Conservation (phyloP, 2,888 invertebrate species). For the Miltochrista miniata region DNA sequence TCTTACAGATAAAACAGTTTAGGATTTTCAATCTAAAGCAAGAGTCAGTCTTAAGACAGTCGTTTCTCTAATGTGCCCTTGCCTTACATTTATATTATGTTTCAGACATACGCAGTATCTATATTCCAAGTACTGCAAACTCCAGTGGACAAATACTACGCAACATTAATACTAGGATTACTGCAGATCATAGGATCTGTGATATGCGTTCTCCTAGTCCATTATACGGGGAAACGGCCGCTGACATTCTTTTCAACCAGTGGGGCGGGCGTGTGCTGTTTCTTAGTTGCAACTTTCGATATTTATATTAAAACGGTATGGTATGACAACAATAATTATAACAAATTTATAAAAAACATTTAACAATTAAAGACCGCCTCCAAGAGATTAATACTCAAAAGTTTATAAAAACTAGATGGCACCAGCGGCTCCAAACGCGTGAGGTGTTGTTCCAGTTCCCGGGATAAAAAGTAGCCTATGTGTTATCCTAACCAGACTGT, state of each 20-base stretch:
- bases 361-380: no score
- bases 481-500: no score
- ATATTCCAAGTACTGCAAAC: slow-evolving; percentile 89
- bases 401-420: no score
- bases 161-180: slow-evolving; percentile 88
- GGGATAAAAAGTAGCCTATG: no score
- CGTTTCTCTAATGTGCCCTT: no score
- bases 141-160: slow-evolving; percentile 90
- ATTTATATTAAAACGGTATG: slow-evolving; percentile 55
- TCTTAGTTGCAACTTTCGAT: slow-evolving; percentile 84
- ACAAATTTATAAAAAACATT: no score
- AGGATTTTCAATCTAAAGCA: no score
- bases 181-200: slow-evolving; percentile 87
- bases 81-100: neutral
- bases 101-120: slow-evolving; percentile 88
- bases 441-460: no score
- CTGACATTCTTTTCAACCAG: slow-evolving; percentile 86
- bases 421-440: no score
- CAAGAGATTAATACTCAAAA: no score
- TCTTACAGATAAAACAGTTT: no score
- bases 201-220: slow-evolving; percentile 86
- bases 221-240: slow-evolving; percentile 88
- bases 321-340: neutral
- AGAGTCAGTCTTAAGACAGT: no score
- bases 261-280: slow-evolving; percentile 86